These are phyloP conservation scores for Rhea pennata DNA, from an alignment of 2,113 vertebrate genomes.

Conservation along the genomic window DNA sequence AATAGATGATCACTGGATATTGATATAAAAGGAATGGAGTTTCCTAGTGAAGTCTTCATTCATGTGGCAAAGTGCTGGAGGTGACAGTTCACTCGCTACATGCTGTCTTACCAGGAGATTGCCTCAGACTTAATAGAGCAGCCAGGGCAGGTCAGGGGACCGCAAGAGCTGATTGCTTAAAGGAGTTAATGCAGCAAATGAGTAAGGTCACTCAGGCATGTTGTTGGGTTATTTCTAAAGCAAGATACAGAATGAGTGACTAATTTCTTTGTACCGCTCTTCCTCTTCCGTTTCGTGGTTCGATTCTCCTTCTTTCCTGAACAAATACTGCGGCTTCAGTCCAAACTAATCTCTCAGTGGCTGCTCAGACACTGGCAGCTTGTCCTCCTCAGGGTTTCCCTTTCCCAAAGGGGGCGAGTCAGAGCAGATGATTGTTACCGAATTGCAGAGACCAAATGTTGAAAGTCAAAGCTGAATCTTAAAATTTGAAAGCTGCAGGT, in stretches of 20 bases:
- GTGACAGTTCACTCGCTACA: constrained; percentile 62
- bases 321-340: neutral
- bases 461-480: neutral
- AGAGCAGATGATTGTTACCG: neutral
- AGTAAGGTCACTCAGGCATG: constrained; percentile 31
- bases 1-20: constrained; percentile 51
- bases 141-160: constrained; percentile 33
- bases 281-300: neutral
- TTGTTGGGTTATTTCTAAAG: neutral
- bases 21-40: constrained; percentile 36
- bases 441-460: neutral
- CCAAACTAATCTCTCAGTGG: neutral
- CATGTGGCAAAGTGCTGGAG: constrained; percentile 41
- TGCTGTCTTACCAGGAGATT: neutral
- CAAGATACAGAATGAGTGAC: neutral
- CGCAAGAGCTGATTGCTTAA: neutral
- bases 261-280: neutral
- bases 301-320: neutral
- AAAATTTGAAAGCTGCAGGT: neutral
- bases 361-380: neutral
- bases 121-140: neutral
- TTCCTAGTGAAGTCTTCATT: constrained; percentile 47
- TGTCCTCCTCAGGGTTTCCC: neutral
- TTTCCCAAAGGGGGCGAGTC: neutral
- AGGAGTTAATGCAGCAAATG: constrained; percentile 42